Percentiles rank a stretch among this genome's conserved stretches.
phyloP scores from a whole-genome alignment of 2,797 vertebrate genomes.

The Bufotes viridis region DNA sequence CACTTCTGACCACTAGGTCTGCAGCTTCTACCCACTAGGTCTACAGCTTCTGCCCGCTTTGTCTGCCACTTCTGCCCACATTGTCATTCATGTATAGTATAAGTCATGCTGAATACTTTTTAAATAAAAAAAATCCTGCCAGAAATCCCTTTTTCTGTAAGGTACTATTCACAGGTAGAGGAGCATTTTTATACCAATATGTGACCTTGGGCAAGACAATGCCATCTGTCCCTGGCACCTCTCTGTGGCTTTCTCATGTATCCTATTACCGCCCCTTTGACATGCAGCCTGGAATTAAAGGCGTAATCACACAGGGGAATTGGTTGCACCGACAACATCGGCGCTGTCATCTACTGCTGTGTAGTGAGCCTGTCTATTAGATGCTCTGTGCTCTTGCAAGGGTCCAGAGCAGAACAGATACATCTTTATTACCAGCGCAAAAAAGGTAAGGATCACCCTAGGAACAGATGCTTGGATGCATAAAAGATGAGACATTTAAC shows the following conservation, averaged over 20 bases:
- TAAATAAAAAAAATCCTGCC: no score
- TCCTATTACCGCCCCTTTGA: neutral
- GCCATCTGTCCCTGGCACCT: neutral
- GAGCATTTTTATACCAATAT: neutral
- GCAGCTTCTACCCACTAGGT: no score
- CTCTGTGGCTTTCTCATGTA: neutral
- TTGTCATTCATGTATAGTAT: no score
- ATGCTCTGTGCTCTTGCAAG: neutral
- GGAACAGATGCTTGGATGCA: neutral
- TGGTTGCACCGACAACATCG: neutral
- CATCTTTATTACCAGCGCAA: neutral
- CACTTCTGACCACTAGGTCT: no score
- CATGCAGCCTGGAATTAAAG: neutral
- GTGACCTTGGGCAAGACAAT: neutral
- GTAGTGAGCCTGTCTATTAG: neutral
- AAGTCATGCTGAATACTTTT: no score
- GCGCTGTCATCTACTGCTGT: neutral
- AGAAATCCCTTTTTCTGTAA: no score
- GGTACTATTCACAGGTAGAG: neutral
- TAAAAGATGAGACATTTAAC: neutral
- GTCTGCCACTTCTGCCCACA: no score
- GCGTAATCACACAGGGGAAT: neutral
- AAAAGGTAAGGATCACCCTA: neutral
- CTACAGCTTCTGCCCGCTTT: no score
- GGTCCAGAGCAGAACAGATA: neutral